Base-by-base conservation (phyloP, 2,113 vertebrate genomes). In the Lonchura striata region DNA sequence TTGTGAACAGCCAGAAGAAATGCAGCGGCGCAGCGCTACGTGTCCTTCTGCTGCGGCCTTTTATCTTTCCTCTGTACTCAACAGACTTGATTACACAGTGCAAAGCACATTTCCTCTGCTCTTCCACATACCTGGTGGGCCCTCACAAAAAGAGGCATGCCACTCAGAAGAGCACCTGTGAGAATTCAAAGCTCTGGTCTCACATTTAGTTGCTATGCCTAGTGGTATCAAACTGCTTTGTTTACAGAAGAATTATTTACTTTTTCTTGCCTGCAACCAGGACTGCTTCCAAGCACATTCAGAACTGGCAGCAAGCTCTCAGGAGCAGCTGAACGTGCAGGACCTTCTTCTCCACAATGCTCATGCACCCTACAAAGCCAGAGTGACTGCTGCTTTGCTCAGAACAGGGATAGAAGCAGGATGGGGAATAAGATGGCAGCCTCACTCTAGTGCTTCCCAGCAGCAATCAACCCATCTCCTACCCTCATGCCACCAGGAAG, bases 1-100 rank as follows among this genome's bases (percentile, higher is more conserved):
- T 76, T 57, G 57, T 19, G 68, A 79, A 10, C 24, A 93, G 69
- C 54, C 42, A 70, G 71, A 39, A 82, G 79, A 83, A 33, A 37
- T 2, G 11, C 79, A 59, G 74, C 6, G 0, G 70, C 0, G 1
- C 47, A 85, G 64, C 3, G 8, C 46, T 64, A 39, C 0, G 3
- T 2, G 4, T 63, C 33, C 57, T 71, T 54, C 90, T 90, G 47
- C 30, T 12, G 3, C 2, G 5, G 59, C 57, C 52, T 81, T 86
- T 91, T 79, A 54, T 49, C 25, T 9, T 65, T 25, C 35, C 42
- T 60, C 61, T 77, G 11, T 78, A 2, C 53, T 41, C 49, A 24
- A 14, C 8, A 3, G 9, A 13, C 24, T 28, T 24, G n/a, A 56
- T 66, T 64, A 27, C 49, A 24, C n/a, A 20, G 18, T 1, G 2